Percentiles rank a stretch among this genome's conserved stretches.
These are phyloP conservation scores for Phrynosoma blainvillii DNA, from an alignment of 2,113 vertebrate genomes.

Conservation along the genomic window DNA sequence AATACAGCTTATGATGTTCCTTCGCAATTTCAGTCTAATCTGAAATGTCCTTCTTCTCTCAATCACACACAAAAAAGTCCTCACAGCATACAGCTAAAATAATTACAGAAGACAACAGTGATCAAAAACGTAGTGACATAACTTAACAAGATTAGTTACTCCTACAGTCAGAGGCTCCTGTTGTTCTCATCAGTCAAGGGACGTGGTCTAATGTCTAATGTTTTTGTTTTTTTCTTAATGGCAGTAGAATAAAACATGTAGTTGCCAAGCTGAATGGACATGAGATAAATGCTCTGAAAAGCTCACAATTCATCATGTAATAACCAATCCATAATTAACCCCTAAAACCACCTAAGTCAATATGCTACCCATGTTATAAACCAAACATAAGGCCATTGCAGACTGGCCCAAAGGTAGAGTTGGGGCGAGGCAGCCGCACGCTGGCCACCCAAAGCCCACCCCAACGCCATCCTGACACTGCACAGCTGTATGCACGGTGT, in stretches of 20 bases:
- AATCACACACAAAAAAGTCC: slow-evolving; percentile 1
- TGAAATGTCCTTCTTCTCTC: slow-evolving; percentile 35
- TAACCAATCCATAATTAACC: not conserved
- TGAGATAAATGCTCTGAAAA: slow-evolving; percentile 32
- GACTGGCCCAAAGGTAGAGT: too few species aligned
- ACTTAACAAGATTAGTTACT: slow-evolving; percentile 53
- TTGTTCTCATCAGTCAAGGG: not conserved
- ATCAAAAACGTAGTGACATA: slow-evolving; percentile 29
- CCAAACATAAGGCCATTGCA: too few species aligned
- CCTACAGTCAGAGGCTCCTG: not conserved
- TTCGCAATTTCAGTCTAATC: not conserved
- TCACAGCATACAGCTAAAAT: slow-evolving; percentile 16
- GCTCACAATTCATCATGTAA: slow-evolving; percentile 26
- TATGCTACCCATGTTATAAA: not conserved
- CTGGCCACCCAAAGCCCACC: too few species aligned
- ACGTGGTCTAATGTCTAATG: not conserved
- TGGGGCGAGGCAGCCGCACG: too few species aligned
- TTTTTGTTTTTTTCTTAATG: slow-evolving; percentile 11
- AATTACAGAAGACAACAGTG: slow-evolving; percentile 39
- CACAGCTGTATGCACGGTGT: too few species aligned
- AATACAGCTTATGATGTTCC: slow-evolving; percentile 17
- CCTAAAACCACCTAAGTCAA: not conserved
- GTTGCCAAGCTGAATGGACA: not conserved
- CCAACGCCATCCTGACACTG: too few species aligned
- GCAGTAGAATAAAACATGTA: slow-evolving; percentile 15